These are phyloP conservation scores for Baryphthengus martii DNA, from an alignment of 2,113 vertebrate species.

Conservation along the genomic window DNA sequence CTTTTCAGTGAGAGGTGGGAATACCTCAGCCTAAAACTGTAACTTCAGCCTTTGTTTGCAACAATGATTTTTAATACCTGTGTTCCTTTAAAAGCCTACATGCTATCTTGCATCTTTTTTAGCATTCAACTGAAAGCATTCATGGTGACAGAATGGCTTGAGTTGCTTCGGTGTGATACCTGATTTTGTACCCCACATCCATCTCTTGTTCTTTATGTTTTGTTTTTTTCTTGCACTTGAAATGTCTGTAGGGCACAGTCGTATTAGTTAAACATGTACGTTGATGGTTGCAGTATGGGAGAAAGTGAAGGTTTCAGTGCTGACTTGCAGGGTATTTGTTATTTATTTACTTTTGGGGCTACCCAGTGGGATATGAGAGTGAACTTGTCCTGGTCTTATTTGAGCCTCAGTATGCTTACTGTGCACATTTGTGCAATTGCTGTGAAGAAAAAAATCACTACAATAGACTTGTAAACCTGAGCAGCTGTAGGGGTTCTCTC, in stretches of 20 bases:
- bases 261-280: not conserved
- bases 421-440: slow-evolving; percentile 28
- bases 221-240: not conserved
- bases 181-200: not conserved
- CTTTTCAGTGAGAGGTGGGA: not conserved
- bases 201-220: not conserved
- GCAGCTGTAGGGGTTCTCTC: not conserved
- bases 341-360: slow-evolving; percentile 7
- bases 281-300: not conserved
- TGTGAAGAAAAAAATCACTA: slow-evolving; percentile 1
- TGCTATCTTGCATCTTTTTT: not conserved
- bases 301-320: slow-evolving; percentile 3
- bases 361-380: not conserved
- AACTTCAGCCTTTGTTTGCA: not conserved
- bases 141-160: not conserved
- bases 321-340: not conserved
- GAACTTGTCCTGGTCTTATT: slow-evolving; percentile 4
- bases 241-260: not conserved
- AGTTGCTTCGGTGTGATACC: not conserved
- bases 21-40: not conserved
- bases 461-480: not conserved
- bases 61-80: not conserved
- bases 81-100: not conserved
- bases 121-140: not conserved
- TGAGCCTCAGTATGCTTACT: slow-evolving; percentile 23